Base-by-base conservation (phyloP, 1,140 invertebrate genomes). In the Tetraneura akinire region DNA sequence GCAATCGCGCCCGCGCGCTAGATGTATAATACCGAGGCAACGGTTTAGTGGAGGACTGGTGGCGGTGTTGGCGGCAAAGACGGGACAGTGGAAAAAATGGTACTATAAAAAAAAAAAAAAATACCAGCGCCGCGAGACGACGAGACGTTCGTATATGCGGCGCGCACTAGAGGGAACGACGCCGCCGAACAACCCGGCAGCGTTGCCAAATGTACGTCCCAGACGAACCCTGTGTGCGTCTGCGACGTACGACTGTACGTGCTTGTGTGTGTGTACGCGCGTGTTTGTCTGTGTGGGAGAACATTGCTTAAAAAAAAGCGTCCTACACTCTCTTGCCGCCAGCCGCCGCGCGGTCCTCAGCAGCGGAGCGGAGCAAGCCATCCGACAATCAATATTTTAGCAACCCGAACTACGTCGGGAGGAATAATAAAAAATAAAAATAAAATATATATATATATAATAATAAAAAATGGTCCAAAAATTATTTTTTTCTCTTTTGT, bases 361-460 rank as follows among this genome's bases (percentile, higher is more conserved):
- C 26, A 42, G 6, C 51, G 73, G 73, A 76, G n/a, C 37, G 37
- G 55, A 62, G 42, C 45, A 57, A 37, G 29, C 55, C 60, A 78
- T 78, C 74, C 37, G 74, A 47, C 74, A 78, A 78, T 78, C 74
- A 78, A 78, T 78, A 78, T 78, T 78, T 78, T 78, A 78, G 74
- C 74, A 60, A 78, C 74, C 55, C 53, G 37, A 78, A 62, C 71
- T 23, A n/a, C 51, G 74, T 60, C 53, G 37, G 55, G 53, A 45
- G 74, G 74, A 62, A 78, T 47, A 57, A 71, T 29, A 71, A 71
- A 18, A 71, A 71, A 37, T 37, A 37, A 37, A 71, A 51, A 66
- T 18, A 68, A 9, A 49, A 16, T 14, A 16, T 16, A 29, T 16
- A 29, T 18, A 11, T 23, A n/a, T 9, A 14, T 37, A 60, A 18